Evolutionary conservation across 2,797 vertebrate species (phyloP), one percentile per base, ranked within the genome.

Genomic region (Heliangelus exortis): DNA sequence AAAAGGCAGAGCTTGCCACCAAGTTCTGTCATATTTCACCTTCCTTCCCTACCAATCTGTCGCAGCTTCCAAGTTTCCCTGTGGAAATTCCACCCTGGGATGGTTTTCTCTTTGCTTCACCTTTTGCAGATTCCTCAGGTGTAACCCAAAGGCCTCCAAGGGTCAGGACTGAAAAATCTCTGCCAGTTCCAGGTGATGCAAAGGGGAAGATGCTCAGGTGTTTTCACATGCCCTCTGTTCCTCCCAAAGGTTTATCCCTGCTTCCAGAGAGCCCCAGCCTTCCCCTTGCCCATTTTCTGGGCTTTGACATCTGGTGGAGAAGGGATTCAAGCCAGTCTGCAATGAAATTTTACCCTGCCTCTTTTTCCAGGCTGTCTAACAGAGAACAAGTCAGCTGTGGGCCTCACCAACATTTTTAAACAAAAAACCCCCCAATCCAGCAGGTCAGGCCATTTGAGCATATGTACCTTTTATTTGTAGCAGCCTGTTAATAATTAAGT

Each of bases 401-500:
- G 96, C 94, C 94, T 87, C 92, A 93, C 63, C 91, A 68, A 65
- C 73, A 31, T 47, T 65, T 94, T 92, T 66, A 80, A 92, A 85
- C 88, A 95, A 88, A 82, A 59, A 16, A 41, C 39, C 63, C 87
- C 79, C 68, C 90, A 69, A 13, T 55, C 85, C 85, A 94, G 90
- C 89, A 92, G 94, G 78, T 95, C 95, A 94, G 84, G 84, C 93
- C 78, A 86, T 91, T 97, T 93, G 84, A 92, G 87, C 93, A 92
- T 96, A 78, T 90, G 94, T 79, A 96, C 90, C 87, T 97, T 97
- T 96, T 96, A 95, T 97, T 96, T 96, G 94, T 69, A 91, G 90
- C 47, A 12, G 96, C 75, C 94, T 95, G 96, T 95, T 96, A 95
- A 96, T 96, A 97, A 97, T 96, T 96, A 97, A 96, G 96, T 97